Conservation (phyloP, 1,140 invertebrate genomes). For the Habropoda laboriosa region DNA sequence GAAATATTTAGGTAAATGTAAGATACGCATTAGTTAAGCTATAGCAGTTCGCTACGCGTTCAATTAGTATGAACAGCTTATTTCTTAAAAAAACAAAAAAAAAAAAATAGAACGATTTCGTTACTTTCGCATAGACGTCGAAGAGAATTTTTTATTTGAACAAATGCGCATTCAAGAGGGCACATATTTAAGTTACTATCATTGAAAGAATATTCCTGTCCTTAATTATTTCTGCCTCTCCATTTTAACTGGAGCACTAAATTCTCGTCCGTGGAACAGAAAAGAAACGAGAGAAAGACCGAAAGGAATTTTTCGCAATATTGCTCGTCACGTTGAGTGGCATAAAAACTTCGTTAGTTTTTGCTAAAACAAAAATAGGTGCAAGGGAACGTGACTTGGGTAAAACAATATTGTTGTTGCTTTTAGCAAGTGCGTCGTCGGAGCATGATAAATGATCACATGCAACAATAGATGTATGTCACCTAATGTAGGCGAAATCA, state of each 20-base stretch:
- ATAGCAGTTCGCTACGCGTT: too few relatives aligned
- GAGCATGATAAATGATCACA: conserved; percentile 58
- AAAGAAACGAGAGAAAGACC: conserved; percentile 15
- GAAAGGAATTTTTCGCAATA: conserved; percentile 45
- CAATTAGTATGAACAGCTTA: too few relatives aligned
- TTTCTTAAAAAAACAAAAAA: too few relatives aligned
- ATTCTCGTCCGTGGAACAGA: conserved; percentile 15
- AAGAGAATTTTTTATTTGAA: background rate
- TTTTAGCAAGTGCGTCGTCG: conserved; percentile 58
- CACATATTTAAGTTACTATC: conserved; percentile 13
- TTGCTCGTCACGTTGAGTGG: conserved; percentile 47
- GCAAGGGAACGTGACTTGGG: conserved; percentile 35
- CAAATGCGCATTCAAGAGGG: background rate
- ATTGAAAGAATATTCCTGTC: conserved; percentile 20
- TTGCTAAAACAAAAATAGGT: background rate
- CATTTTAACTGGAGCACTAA: conserved; percentile 41
- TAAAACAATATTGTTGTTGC: conserved; percentile 64
- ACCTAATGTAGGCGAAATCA: conserved; percentile 55
- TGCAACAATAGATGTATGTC: conserved; percentile 59
- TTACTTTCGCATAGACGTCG: background rate
- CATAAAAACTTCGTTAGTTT: conserved; percentile 48
- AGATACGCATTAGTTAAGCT: too few relatives aligned
- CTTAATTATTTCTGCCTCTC: conserved; percentile 34
- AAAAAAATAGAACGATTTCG: too few relatives aligned
- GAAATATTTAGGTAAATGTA: too few relatives aligned